phyloP scores from a whole-genome alignment of 2,888 invertebrate species.

The Napeogenes inachia region DNA sequence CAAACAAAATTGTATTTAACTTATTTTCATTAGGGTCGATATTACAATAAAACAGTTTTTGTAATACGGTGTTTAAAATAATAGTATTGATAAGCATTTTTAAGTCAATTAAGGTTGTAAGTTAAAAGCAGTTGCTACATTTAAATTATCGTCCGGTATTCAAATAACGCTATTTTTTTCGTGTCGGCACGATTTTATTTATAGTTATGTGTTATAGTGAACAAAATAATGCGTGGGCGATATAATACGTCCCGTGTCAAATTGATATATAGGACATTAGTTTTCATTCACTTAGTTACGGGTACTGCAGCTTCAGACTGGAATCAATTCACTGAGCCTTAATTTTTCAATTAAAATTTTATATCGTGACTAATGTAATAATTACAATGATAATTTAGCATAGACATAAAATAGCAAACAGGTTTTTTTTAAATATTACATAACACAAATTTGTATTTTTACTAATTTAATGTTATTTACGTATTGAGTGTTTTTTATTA shows the following conservation, averaged over 20 bases:
- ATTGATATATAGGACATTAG: constrained; percentile 37
- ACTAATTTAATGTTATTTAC: too few relatives aligned
- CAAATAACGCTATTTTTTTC: constrained; percentile 77
- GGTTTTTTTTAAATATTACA: too few relatives aligned
- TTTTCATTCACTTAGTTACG: constrained; percentile 54
- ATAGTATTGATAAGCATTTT: constrained; percentile 75
- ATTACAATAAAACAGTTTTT: constrained; percentile 34
- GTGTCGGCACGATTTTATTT: constrained; percentile 77
- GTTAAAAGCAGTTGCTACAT: constrained; percentile 78
- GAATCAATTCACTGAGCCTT: not conserved
- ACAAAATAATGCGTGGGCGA: constrained; percentile 60
- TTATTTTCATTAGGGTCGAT: constrained; percentile 38
- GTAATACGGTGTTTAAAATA: constrained; percentile 36
- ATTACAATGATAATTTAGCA: not conserved
- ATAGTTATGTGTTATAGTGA: constrained; percentile 63
- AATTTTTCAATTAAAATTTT: constrained; percentile 1
- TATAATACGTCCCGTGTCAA: constrained; percentile 48
- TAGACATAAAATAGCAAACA: too few relatives aligned
- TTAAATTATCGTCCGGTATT: constrained; percentile 78
- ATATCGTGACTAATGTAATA: constrained; percentile 2
- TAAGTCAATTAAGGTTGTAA: constrained; percentile 79
- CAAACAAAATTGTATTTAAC: constrained; percentile 38
- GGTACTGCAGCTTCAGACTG: constrained; percentile 12
- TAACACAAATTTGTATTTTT: too few relatives aligned
- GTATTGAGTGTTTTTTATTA: too few relatives aligned